phyloP scores from a whole-genome alignment of 37 sponge, comb jelly and placozoan genomes.

The Corticium candelabrum region DNA sequence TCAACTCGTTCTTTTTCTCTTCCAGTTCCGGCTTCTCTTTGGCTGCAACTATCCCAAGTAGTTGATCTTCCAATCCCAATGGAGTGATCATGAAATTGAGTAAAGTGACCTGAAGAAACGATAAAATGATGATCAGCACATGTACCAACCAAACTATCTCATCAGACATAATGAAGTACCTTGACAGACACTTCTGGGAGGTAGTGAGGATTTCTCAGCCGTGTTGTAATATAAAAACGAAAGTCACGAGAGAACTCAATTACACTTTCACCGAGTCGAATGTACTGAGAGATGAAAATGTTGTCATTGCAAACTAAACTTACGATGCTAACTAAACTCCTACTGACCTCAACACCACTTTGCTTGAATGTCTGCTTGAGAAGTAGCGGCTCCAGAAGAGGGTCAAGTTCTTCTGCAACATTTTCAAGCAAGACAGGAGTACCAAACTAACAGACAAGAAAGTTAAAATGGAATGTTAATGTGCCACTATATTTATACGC shows the following conservation, averaged over 20 bases:
- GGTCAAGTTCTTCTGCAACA: slow-evolving; percentile 93
- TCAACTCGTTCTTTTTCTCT: slow-evolving; percentile 94
- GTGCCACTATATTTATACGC: background rate
- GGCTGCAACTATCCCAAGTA: slow-evolving; percentile 95
- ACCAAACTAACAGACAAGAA: slow-evolving; percentile 48
- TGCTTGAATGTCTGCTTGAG: slow-evolving; percentile 91
- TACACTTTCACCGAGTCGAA: slow-evolving; percentile 87
- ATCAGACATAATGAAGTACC: slow-evolving; percentile 45
- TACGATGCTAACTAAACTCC: background rate
- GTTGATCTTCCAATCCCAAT: slow-evolving; percentile 94
- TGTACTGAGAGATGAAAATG: slow-evolving; percentile 36
- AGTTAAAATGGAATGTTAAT: background rate
- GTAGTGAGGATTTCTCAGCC: slow-evolving; percentile 96
- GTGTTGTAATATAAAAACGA: slow-evolving; percentile 95
- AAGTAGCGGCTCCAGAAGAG: slow-evolving; percentile 91
- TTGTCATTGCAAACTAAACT: background rate
- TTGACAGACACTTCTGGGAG: slow-evolving; percentile 97
- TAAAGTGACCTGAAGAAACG: slow-evolving; percentile 56
- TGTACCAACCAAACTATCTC: background rate
- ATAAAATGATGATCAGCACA: too few species aligned
- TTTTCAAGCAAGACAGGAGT: slow-evolving; percentile 89
- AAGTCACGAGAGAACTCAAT: slow-evolving; percentile 95
- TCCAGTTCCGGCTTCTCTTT: slow-evolving; percentile 97
- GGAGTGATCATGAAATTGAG: slow-evolving; percentile 99
- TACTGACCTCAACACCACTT: slow-evolving; percentile 66